Base-by-base conservation (phyloP, 2,888 invertebrate genomes). In the Pycnomerus fuliginosus region DNA sequence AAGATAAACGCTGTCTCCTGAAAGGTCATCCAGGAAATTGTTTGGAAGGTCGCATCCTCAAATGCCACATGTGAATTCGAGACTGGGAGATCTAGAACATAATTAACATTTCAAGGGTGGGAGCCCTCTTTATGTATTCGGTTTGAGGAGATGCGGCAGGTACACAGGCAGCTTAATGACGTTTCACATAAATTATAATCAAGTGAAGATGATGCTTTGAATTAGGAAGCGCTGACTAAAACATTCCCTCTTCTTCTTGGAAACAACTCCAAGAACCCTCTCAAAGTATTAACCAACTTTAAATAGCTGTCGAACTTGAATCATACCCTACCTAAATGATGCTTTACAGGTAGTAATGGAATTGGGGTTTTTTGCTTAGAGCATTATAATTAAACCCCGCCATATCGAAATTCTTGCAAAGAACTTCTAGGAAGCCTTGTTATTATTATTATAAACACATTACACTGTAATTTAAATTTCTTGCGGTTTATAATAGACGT, bases 151-250 rank as follows among this genome's bases (percentile, higher is more conserved):
- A 51, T 50, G 53, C 50, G 34, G 48, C 55, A 49, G 54, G 49
- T 52, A 53, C 41, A 35, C 34, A 52, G 43, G 54, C 41, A 48
- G 50, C 56, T 59, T 63, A 63, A 62, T 59, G 63, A 62, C 51
- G 55, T 55, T 52, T 57, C 58, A 56, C 58, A 63, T 65, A 65
- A 65, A 63, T 65, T 62, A 63, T 63, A 63, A 65, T 65, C 61
- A 52, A 55, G 50, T 54, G 53, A 53, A 57, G 61, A 56, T 62
- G 61, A 61, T 58, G 64, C 54, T 55, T 58, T 55, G 57, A 58
- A 61, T 62, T 58, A 58, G 58, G 52, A 56, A 49, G 49, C 48
- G 46, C 36, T 43, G 44, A 44, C 44, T 44, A 24, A 34, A 39
- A 34, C 38, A 39, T 24, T 16, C 20, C 24, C 15, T 16, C 39